A percentile compares a stretch with the other conserved stretches of the same genome.
phyloP scores from a whole-genome alignment of 2,888 invertebrate species.

The Cheilosia variabilis region DNA sequence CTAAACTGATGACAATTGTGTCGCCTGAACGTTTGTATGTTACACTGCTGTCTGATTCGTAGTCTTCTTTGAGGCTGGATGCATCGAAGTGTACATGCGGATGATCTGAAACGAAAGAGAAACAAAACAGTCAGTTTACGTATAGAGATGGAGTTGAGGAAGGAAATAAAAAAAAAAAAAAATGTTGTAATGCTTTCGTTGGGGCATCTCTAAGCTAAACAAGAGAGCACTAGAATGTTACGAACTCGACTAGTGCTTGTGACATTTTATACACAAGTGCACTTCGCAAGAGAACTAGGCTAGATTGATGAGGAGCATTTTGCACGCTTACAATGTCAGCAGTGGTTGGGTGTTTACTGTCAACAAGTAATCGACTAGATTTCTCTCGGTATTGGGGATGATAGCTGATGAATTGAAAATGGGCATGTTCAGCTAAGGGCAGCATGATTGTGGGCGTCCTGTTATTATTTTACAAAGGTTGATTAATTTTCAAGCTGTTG shows the following conservation, averaged over 20 bases:
- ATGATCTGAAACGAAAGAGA: conserved; percentile 79
- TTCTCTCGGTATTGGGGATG: conserved; percentile 17
- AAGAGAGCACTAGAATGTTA: conserved; percentile 13
- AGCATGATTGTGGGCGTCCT: neutral
- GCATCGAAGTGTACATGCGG: conserved; percentile 83
- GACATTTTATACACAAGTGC: conserved; percentile 12
- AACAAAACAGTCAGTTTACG: conserved; percentile 9
- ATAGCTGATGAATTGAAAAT: conserved; percentile 25
- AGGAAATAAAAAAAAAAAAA: neutral
- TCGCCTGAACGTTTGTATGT: conserved; percentile 83
- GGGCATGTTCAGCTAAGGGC: conserved; percentile 9
- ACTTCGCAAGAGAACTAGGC: conserved; percentile 21
- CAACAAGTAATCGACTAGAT: conserved; percentile 63
- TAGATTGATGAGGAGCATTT: conserved; percentile 18
- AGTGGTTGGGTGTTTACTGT: conserved; percentile 48
- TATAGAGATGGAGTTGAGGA: neutral
- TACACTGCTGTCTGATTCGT: conserved; percentile 82
- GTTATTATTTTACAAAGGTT: neutral
- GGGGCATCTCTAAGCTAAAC: conserved; percentile 1
- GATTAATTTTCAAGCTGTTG: neutral
- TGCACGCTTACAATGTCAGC: conserved; percentile 28
- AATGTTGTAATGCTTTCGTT: neutral
- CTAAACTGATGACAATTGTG: conserved; percentile 82
- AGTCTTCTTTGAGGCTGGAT: conserved; percentile 81
- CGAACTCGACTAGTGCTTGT: neutral